Base-by-base conservation (phyloP, 2,113 vertebrate genomes). In the Hyaena hyaena region DNA sequence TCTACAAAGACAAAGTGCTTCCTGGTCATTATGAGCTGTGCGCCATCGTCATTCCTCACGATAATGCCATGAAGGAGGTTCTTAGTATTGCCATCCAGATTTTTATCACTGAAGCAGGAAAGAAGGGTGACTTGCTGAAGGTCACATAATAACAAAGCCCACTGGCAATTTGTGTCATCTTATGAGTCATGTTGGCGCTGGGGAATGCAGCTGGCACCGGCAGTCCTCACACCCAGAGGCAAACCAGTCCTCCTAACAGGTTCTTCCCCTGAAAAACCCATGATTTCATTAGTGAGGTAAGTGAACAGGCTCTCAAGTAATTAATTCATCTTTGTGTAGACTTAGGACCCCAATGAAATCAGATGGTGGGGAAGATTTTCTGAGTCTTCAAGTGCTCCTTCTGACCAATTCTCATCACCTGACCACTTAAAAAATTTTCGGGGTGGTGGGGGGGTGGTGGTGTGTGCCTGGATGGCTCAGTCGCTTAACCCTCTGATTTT, bases 1-100 rank as follows among this genome's bases (percentile, higher is more conserved):
- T 96, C 88, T 45, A 17, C 79, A 73, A 82, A 95, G 97, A 95
- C 95, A 83, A 24, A 95, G 88, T 85, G 90, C 91, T 96, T 86
- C 91, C 53, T 19, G 0, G 90, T 80, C 88, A 17, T 88, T 23
- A 55, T 66, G 28, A 76, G 92, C 93, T 8, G 24, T 6, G 81
- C 3, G 12, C 93, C 63, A 2, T 61, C 33, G 0, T 80, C 73
- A 7, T 71, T 92, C 89, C 68, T 96, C 86, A 50, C 24, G 4
- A n/a, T 89, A 45, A 86, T 48, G 91, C 81, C 35, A 2, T 7
- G 28, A 58, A 77, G 85, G 66, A 16, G 71, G 73, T 84, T 74
- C 83, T 95, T 8, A 43, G 73, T 69, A 12, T 90, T 43, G n/a
- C 97, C 65, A 3, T 74, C 79, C 77, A 43, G 53, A 93, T 83